Percentiles rank a stretch among this genome's conserved stretches.
These are phyloP conservation scores for Gallinago undulata DNA, from an alignment of 2,113 vertebrate species.

Conservation along the genomic window DNA sequence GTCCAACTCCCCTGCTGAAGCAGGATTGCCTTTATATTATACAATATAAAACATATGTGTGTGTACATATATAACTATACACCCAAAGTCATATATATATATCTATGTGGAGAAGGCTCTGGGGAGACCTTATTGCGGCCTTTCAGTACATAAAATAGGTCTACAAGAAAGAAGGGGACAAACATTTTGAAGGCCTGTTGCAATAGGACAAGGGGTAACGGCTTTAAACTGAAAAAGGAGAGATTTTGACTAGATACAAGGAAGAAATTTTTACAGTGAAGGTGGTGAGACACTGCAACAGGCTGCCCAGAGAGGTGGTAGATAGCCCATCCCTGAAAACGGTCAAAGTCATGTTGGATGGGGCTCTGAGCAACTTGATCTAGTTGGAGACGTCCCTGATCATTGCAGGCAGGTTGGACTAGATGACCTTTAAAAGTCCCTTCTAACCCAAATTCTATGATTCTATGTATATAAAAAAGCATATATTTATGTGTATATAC, in stretches of 20 bases:
- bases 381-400: neutral
- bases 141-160: neutral
- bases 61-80: neutral
- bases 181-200: neutral
- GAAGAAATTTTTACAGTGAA: neutral
- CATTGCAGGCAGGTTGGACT: neutral
- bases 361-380: neutral
- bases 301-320: neutral
- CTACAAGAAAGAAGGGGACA: neutral
- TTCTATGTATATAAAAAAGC: neutral
- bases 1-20: too few relatives aligned
- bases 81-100: too few relatives aligned
- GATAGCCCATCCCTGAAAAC: neutral
- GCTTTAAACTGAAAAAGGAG: neutral
- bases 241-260: neutral
- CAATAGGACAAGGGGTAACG: neutral
- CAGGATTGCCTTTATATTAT: too few relatives aligned
- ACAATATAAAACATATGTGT: neutral
- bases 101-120: neutral
- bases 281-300: neutral
- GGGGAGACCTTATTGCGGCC: neutral
- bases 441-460: neutral
- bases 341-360: neutral
- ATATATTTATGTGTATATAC: neutral
- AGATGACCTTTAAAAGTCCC: neutral